These are phyloP conservation scores for Mesorhabditis belari DNA, from an alignment of 2,888 invertebrate species.

Conservation along the genomic window DNA sequence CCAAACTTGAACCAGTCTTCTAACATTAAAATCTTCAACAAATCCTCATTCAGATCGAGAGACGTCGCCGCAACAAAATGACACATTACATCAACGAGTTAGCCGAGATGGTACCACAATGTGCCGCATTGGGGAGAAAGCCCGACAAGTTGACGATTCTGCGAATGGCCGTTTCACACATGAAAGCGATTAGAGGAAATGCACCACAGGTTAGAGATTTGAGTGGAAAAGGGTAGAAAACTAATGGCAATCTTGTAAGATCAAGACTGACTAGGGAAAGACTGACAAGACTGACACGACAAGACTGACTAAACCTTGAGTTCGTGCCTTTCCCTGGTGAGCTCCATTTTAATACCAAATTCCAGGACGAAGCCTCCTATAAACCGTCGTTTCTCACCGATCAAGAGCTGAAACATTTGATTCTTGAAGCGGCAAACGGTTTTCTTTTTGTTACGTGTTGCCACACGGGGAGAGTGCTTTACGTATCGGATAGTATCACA, in stretches of 20 bases:
- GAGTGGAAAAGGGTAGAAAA: too few species aligned
- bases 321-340: too few species aligned
- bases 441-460: conserved; percentile 93
- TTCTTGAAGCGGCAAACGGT: conserved; percentile 96
- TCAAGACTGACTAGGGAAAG: too few species aligned
- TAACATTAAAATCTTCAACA: not conserved
- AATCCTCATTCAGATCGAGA: conserved; percentile 70
- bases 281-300: too few species aligned
- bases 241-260: too few species aligned
- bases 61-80: conserved; percentile 97
- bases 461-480: conserved; percentile 91
- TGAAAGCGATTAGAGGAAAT: conserved; percentile 72
- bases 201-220: conserved; percentile 64
- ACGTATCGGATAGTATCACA: conserved; percentile 94
- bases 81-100: conserved; percentile 98
- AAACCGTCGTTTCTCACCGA: conserved; percentile 98
- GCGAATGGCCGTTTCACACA: conserved; percentile 98
- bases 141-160: conserved; percentile 98
- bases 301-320: too few species aligned
- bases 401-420: conserved; percentile 95
- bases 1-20: too few species aligned
- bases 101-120: conserved; percentile 96
- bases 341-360: not conserved
- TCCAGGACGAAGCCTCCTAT: conserved; percentile 68
- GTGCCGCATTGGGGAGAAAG: conserved; percentile 86